Evolutionary conservation across 2,797 vertebrate genomes (phyloP).

Genomic region (Podarcis siculus): DNA sequence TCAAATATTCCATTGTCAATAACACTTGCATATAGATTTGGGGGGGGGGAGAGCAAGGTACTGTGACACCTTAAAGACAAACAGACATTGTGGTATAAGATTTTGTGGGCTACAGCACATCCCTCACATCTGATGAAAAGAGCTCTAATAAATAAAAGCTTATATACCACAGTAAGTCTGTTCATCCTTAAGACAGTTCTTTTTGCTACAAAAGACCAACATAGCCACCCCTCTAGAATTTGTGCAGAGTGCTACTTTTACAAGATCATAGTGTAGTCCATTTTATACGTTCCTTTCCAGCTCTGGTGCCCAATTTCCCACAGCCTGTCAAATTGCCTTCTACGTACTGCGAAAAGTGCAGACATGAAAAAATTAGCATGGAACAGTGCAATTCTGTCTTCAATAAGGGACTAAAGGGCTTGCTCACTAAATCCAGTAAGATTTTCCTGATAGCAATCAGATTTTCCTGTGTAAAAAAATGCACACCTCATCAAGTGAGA

Average conservation of each 20-base stretch:
- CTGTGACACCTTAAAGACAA: neutral
- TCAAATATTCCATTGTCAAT: neutral
- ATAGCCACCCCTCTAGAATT: neutral
- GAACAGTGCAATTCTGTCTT: neutral
- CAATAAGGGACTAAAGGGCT: neutral
- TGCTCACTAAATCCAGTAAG: neutral
- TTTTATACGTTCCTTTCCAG: neutral
- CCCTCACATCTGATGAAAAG: neutral
- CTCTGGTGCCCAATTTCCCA: neutral
- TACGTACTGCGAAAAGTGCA: neutral
- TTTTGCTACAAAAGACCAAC: neutral
- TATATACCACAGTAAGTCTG: neutral
- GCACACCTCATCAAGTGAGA: slow-evolving; percentile 8
- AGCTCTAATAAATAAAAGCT: neutral
- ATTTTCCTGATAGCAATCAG: neutral
- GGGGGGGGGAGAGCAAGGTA: neutral
- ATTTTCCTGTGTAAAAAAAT: neutral
- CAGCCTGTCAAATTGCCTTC: fast-evolving
- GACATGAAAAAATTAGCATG: slow-evolving; percentile 13
- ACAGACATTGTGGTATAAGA: neutral
- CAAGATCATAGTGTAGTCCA: neutral
- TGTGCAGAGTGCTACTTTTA: neutral
- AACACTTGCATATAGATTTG: neutral
- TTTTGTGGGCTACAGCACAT: neutral
- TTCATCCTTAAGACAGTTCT: neutral